Evolutionary conservation across 2,888 invertebrate species (phyloP), one percentile per base, ranked within the genome.

Genomic region (Scaptomyza polygonia): DNA sequence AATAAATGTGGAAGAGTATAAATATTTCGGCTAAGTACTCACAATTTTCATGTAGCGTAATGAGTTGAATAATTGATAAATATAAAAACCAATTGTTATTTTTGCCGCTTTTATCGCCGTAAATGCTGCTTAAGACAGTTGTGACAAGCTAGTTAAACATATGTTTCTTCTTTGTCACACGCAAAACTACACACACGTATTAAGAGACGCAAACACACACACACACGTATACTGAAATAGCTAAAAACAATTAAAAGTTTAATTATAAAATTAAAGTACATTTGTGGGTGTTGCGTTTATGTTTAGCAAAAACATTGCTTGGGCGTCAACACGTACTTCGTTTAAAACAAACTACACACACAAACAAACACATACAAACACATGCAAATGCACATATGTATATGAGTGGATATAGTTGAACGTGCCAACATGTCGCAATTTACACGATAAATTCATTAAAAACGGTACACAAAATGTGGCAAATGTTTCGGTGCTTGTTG

Each of bases 401-500:
- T 18, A 12, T 54, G 18, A 11, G 14, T 6, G 11, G n/a, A 11
- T 34, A 12, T 29, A 47, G 55, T 29, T 51, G 61, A 43, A 69
- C 64, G 67, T 79, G 82, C 67, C 65, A 81, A 73, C 71, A 73
- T 73, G 65, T 62, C 66, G 79, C 55, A 79, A 73, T 83, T 75
- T 75, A 84, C 82, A 86, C 68, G 77, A 79, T 85, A 86, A 86
- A 86, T 84, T 86, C 85, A 84, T 86, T 84, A 84, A 86, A 84
- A 84, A 86, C 77, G 72, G 77, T 77, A 83, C 83, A 81, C 77
- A 83, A 79, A 79, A 79, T 77, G 66, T 55, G 67, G 78, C 68
- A 84, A 84, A 84, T 77, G 44, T 29, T 44, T 43, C 9, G 51
- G 18, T 57, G 58, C 49, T 40, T 45, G 62, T 14, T 34, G 56